Evolutionary conservation across 2,113 vertebrate species (phyloP).

Genomic region (Naja naja): DNA sequence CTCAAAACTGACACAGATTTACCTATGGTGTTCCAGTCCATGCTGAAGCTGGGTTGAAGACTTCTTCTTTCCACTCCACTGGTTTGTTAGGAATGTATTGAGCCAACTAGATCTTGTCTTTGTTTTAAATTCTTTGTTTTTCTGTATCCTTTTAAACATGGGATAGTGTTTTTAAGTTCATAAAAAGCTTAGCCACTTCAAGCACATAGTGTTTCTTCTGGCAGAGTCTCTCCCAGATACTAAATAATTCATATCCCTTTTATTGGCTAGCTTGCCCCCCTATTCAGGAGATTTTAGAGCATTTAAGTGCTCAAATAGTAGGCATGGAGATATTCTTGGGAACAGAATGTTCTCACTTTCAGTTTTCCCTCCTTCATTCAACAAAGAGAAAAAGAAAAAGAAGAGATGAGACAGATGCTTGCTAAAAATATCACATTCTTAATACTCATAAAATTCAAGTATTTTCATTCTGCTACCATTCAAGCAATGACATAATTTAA

Average conservation of each 20-base stretch:
- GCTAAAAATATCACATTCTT: not conserved
- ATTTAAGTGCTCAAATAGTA: slow-evolving; percentile 1
- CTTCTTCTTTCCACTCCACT: not conserved
- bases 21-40: not conserved
- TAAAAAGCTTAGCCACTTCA: not conserved
- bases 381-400: not conserved
- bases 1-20: not conserved
- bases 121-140: slow-evolving; percentile 16
- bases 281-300: slow-evolving; percentile 1
- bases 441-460: slow-evolving; percentile 2
- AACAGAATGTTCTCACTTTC: slow-evolving; percentile 14
- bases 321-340: slow-evolving; percentile 4
- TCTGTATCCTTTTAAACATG: not conserved
- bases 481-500: slow-evolving; percentile 11
- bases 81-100: not conserved
- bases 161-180: not conserved
- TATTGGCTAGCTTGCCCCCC: not conserved
- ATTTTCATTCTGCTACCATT: not conserved
- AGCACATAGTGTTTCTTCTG: not conserved
- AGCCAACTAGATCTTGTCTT: slow-evolving; percentile 3
- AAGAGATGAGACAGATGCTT: not conserved
- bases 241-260: slow-evolving; percentile 4
- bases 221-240: slow-evolving; percentile 25
- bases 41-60: not conserved
- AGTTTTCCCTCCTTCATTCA: not conserved